Evolutionary conservation across 1,140 invertebrate species (phyloP).

Genomic region (Leguminivora glycinivorella): DNA sequence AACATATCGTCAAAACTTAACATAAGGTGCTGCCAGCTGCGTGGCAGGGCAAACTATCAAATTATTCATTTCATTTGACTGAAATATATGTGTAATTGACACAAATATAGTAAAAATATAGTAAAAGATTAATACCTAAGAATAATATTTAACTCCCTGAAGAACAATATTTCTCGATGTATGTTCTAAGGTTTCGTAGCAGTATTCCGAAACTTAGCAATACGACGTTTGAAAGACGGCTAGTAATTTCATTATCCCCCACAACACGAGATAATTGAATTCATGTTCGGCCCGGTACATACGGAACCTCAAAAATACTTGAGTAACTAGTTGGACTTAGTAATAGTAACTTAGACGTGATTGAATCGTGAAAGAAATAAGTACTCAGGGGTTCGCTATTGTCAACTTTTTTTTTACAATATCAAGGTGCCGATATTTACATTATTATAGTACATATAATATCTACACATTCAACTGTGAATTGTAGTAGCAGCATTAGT

Average conservation of each 20-base stretch:
- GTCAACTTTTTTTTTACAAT: background rate
- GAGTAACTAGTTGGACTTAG: slow-evolving; percentile 27
- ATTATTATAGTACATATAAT: too few relatives aligned
- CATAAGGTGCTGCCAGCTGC: too few relatives aligned
- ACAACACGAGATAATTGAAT: slow-evolving; percentile 23
- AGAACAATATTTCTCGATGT: slow-evolving; percentile 1
- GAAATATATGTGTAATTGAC: too few relatives aligned
- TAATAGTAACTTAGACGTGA: slow-evolving; percentile 21
- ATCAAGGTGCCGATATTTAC: background rate
- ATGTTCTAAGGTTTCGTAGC: background rate
- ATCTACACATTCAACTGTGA: too few relatives aligned
- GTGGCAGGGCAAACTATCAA: too few relatives aligned
- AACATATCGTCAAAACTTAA: too few relatives aligned
- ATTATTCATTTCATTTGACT: too few relatives aligned
- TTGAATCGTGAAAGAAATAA: slow-evolving; percentile 3
- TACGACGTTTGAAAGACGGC: slow-evolving; percentile 28
- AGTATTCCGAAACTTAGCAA: slow-evolving; percentile 19
- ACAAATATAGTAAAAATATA: too few relatives aligned
- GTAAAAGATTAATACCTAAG: background rate
- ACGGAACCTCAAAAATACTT: slow-evolving; percentile 3
- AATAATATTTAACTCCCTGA: background rate
- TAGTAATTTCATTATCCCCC: slow-evolving; percentile 27
- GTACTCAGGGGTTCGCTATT: background rate
- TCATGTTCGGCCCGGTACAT: background rate
- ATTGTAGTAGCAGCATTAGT: too few relatives aligned